phyloP scores from a whole-genome alignment of 2,888 invertebrate species.

The Philonicus albiceps region DNA sequence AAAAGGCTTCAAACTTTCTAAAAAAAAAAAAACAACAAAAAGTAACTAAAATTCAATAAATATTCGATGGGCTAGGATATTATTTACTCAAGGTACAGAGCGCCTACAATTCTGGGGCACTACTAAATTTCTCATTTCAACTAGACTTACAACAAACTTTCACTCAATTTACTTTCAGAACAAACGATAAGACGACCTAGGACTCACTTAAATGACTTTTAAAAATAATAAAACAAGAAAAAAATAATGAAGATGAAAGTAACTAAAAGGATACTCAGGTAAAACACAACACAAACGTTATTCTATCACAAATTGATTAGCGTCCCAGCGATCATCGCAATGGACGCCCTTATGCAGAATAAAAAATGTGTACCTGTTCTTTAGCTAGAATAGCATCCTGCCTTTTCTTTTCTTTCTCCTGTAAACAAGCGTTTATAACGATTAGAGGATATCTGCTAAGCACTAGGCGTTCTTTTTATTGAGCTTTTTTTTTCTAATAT shows the following conservation, averaged over 20 bases:
- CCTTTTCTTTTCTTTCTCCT: slow-evolving; percentile 91
- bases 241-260: not conserved
- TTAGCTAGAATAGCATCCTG: slow-evolving; percentile 88
- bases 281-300: slow-evolving; percentile 30
- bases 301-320: slow-evolving; percentile 12
- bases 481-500: not conserved
- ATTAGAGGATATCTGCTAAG: slow-evolving; percentile 30
- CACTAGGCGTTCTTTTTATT: slow-evolving; percentile 17
- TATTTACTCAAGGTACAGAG: not conserved
- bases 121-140: not conserved
- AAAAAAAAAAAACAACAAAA: too few species aligned
- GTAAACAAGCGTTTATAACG: slow-evolving; percentile 56
- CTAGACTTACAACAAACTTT: not conserved
- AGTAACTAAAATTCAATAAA: not conserved
- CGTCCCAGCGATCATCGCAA: not conserved
- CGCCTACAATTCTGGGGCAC: not conserved
- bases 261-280: not conserved
- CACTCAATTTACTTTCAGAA: not conserved
- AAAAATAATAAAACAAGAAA: not conserved
- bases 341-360: slow-evolving; percentile 4
- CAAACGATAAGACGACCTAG: not conserved
- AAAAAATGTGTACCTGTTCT: slow-evolving; percentile 78
- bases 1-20: not conserved
- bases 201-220: not conserved
- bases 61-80: not conserved